Evolutionary conservation across 2,888 invertebrate genomes (phyloP), one percentile per base, ranked within the genome.

Genomic region (Amiota communis): DNA sequence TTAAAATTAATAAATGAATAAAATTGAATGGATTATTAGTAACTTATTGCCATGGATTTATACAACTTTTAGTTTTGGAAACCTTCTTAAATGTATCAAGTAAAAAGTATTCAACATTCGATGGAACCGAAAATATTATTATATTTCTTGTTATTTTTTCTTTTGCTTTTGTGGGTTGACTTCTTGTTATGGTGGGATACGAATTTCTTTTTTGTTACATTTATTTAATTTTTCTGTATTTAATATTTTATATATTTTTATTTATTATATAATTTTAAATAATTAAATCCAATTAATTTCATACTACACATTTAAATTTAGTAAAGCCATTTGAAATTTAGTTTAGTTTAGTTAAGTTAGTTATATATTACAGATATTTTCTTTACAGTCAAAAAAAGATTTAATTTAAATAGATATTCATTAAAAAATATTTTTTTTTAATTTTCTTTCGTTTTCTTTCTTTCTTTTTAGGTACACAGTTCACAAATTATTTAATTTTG

Each of bases 401-500:
- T 76, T 23, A 79, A 75, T 76, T 80, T 79, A 80, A 80, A 81
- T 75, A 81, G 75, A 73, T 12, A 51, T 74, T 17, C 77, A 81
- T 80, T 79, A 78, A 75, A 77, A 75, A 78, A 76, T 81, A 64
- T 46, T 36, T 64, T 64, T 3, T 36, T 0, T 36, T 36, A 0
- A 6, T 36, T 36, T 74, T 75, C 75, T 77, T 71, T 46, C 9
- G 57, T 17, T 53, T 57, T 59, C 47, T 48, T 46, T 51, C 53
- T 36, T 64, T 64, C 8, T 73, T 79, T 72, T 80, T 76, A 86
- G 86, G 86, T 86, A 86, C 86, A 80, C 84, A 80, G 86, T 85
- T 82, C 79, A 83, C 78, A 80, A 78, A 68, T 72, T 70, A 67
- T 65, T 74, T 68, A 57, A 71, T 77, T 56, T 46, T 72, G 53